Evolutionary conservation across 2,797 vertebrate species (phyloP), one percentile per base, ranked within the genome.

Genomic region (Sus cebifrons): DNA sequence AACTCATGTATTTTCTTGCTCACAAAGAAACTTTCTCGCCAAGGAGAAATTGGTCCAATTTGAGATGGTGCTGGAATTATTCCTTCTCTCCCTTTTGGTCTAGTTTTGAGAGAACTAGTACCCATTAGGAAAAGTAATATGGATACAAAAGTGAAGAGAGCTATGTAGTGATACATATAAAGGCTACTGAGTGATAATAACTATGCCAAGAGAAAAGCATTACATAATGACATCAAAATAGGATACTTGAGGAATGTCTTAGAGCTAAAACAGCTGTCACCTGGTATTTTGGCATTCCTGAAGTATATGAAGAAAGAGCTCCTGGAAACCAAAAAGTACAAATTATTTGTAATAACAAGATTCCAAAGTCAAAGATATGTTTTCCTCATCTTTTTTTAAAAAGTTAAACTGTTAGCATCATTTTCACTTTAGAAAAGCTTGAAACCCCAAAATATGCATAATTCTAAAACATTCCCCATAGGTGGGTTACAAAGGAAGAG

Each of bases 291-390:
- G 96, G 94, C 54, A 73, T 93, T 94, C 79, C 58, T 73, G 21
- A 94, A 86, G 86, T 70, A 86, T 68, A 89, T 25, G 94, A 85
- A 95, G 97, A 97, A 96, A 96, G 16, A 88, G 95, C 8, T 29
- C 36, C 54, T 97, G 73, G 94, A 97, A 95, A 94, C 75, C 0
- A 0, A 82, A 95, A 83, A 74, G 77, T 60, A 82, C 36, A 94
- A 87, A 70, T 87, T 89, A 91, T 71, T 94, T 87, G 78, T 87
- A 92, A 91, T 54, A 79, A 92, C 44, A 82, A 83, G 90, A 92
- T 96, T 49, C 54, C 58, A 64, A 91, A 68, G 85, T 96, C 86
- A 92, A 94, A 78, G 77, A 95, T 32, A 91, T 86, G 52, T 64
- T 90, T 95, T 96, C 29, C 21, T 94, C 65, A 49, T 84, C n/a